Evolutionary conservation across 2,888 invertebrate genomes (phyloP).

Genomic region (Caenorhabditis drosophilae): DNA sequence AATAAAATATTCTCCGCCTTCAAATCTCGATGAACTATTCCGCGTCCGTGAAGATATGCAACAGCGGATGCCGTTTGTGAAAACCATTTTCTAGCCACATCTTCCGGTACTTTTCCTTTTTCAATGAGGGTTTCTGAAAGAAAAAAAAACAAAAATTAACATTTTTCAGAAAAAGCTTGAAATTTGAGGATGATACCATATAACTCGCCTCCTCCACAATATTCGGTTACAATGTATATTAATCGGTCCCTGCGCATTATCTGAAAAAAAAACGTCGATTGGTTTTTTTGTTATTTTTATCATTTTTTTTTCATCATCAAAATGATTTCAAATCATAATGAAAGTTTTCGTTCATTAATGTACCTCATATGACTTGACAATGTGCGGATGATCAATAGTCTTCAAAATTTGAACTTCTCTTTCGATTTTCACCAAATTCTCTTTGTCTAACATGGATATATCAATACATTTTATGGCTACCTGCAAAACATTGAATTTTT

Average conservation of each 20-base stretch:
- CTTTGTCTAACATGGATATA: conserved; percentile 87
- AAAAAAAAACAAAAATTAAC: too few species aligned
- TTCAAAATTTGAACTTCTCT: conserved; percentile 97
- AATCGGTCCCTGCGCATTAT: conserved; percentile 95
- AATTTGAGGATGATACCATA: too few species aligned
- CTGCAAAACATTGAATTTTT: conserved; percentile 72
- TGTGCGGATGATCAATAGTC: conserved; percentile 91
- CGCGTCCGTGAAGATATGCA: conserved; percentile 62
- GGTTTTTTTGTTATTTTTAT: neutral
- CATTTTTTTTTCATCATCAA: neutral
- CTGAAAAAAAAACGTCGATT: conserved; percentile 74
- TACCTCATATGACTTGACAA: conserved; percentile 94
- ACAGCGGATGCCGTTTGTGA: conserved; percentile 65
- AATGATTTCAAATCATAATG: too few species aligned
- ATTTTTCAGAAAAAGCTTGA: too few species aligned
- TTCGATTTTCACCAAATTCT: conserved; percentile 91
- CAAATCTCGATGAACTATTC: conserved; percentile 66
- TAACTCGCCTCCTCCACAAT: conserved; percentile 95
- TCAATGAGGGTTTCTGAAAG: conserved; percentile 66
- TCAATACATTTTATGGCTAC: conserved; percentile 96
- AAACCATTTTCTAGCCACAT: conserved; percentile 58
- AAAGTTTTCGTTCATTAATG: neutral
- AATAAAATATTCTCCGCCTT: conserved; percentile 65
- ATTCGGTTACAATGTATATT: conserved; percentile 96
- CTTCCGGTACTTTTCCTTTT: conserved; percentile 45